These are phyloP conservation scores for Botia almorhae DNA, from an alignment of 2,797 vertebrate genomes.

Conservation along the genomic window DNA sequence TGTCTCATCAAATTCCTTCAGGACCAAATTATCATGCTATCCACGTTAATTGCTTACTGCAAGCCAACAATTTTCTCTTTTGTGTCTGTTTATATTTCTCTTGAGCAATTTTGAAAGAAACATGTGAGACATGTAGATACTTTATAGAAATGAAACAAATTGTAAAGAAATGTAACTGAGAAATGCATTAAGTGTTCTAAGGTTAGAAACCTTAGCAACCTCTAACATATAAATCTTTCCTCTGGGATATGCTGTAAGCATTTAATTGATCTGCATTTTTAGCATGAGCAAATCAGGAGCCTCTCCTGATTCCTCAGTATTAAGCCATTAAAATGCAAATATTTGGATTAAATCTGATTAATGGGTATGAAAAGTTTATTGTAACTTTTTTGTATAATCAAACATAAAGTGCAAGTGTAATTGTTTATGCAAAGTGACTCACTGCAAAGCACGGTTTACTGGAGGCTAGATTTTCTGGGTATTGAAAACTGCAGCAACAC, in stretches of 20 bases:
- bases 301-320: background rate
- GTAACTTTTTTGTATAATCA: conserved; percentile 5
- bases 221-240: background rate
- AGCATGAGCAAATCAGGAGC: background rate
- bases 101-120: background rate
- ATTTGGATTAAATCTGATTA: conserved; percentile 5
- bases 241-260: background rate
- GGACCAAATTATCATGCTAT: too few relatives aligned
- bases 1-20: background rate
- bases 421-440: conserved; percentile 17
- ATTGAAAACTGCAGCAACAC: conserved; percentile 44
- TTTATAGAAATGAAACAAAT: background rate
- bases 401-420: background rate
- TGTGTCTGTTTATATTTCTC: background rate
- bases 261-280: conserved; percentile 1
- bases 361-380: conserved; percentile 8
- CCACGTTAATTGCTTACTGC: too few relatives aligned
- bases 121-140: background rate
- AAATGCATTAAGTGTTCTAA: background rate
- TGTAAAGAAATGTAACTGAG: background rate
- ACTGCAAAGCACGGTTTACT: background rate
- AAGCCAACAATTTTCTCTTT: too few relatives aligned
- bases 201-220: background rate
- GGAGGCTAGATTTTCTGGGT: background rate
- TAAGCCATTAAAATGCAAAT: conserved; percentile 17